These are phyloP conservation scores for Amphipoea oculea DNA, from an alignment of 2,888 invertebrate genomes.

Conservation along the genomic window DNA sequence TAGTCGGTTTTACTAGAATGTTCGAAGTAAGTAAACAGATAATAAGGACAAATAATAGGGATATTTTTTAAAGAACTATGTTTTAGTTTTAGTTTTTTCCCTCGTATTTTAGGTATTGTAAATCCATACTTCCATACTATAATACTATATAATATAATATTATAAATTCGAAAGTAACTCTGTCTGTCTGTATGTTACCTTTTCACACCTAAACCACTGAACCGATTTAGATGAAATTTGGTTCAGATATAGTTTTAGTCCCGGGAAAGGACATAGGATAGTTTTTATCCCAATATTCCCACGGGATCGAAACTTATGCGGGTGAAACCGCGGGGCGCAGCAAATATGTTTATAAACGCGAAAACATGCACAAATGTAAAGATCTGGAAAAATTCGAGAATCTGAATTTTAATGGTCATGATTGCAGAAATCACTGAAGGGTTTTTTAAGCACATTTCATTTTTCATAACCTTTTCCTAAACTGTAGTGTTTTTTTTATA, in stretches of 20 bases:
- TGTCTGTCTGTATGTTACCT: no score
- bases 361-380: not conserved
- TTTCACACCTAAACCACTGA: no score
- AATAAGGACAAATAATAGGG: not conserved
- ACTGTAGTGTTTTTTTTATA: not conserved
- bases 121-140: no score
- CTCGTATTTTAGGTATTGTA: not conserved
- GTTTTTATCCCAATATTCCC: no score
- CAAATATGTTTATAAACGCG: not conserved
- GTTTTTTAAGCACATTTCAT: not conserved
- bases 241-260: no score
- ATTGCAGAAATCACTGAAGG: not conserved
- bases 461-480: not conserved
- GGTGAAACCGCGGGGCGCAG: no score
- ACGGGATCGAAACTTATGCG: no score
- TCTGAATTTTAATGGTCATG: not conserved
- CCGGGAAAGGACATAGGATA: no score
- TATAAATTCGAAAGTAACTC: no score
- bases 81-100: not conserved
- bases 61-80: not conserved
- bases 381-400: not conserved
- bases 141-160: no score
- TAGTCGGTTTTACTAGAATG: conserved; percentile 14
- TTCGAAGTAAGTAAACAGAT: conserved; percentile 15
- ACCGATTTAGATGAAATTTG: no score